phyloP scores from a whole-genome alignment of 2,797 vertebrate genomes.

The Lagodon rhomboides region DNA sequence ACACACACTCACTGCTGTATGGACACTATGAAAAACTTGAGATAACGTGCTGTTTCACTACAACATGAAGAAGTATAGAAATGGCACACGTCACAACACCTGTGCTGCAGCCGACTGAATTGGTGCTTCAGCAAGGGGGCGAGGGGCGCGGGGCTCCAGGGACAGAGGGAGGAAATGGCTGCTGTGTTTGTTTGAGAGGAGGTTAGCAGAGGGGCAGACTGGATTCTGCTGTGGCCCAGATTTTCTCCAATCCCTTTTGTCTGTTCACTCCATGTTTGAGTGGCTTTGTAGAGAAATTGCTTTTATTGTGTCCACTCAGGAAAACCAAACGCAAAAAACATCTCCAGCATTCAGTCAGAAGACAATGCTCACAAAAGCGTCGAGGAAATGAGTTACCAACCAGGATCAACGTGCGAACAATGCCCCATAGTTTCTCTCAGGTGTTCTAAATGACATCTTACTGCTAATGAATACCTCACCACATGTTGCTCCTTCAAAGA shows the following conservation, averaged over 20 bases:
- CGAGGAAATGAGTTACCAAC: constrained; percentile 77
- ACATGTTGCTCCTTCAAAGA: constrained; percentile 63
- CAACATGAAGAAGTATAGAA: constrained; percentile 56
- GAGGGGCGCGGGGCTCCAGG: constrained; percentile 68
- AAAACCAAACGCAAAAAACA: constrained; percentile 80
- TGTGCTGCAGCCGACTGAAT: constrained; percentile 69
- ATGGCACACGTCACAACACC: constrained; percentile 73
- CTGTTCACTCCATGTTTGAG: constrained; percentile 80
- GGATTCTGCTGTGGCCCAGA: constrained; percentile 82
- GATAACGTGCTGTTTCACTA: constrained; percentile 45
- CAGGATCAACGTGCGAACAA: constrained; percentile 60
- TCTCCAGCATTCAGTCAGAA: constrained; percentile 73
- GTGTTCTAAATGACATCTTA: constrained; percentile 70
- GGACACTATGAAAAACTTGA: constrained; percentile 22
- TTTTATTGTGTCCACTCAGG: constrained; percentile 82
- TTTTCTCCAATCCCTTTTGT: constrained; percentile 82
- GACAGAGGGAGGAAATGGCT: constrained; percentile 79
- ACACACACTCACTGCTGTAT: not conserved
- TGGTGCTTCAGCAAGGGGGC: constrained; percentile 67
- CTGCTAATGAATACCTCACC: constrained; percentile 65
- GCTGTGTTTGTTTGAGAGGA: constrained; percentile 79
- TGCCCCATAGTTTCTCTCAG: constrained; percentile 50
- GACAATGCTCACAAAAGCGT: constrained; percentile 78
- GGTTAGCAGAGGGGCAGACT: constrained; percentile 80
- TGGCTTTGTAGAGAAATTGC: constrained; percentile 82